A percentile compares a stretch with the other conserved stretches of the same genome.
Evolutionary conservation across 64 coral and sea anemone species (phyloP).

Genomic region (Cladopsammia gracilis): DNA sequence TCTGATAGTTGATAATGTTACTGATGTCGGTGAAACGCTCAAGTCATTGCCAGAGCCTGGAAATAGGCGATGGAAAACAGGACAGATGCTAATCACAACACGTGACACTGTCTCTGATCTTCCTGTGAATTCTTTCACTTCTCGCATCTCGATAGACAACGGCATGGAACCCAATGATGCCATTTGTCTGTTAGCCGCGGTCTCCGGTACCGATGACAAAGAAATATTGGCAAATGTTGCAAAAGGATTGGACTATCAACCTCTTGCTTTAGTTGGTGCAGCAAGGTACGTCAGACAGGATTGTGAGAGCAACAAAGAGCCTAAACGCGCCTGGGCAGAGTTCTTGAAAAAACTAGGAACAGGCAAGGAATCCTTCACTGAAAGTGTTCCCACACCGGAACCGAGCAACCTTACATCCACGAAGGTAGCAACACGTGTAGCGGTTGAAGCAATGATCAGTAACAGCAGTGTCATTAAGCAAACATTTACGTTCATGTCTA

Average conservation of each 20-base stretch:
- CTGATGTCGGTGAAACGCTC: neutral
- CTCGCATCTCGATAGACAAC: slow-evolving; percentile 12
- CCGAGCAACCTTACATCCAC: slow-evolving; percentile 39
- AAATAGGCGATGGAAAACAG: slow-evolving; percentile 28
- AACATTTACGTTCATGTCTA: slow-evolving; percentile 64
- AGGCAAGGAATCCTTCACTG: slow-evolving; percentile 57
- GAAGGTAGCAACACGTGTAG: slow-evolving; percentile 25
- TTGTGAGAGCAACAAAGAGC: neutral
- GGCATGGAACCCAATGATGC: slow-evolving; percentile 35
- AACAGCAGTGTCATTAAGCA: slow-evolving; percentile 36
- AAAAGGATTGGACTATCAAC: slow-evolving; percentile 50
- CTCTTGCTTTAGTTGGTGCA: slow-evolving; percentile 50
- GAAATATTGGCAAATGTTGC: neutral
- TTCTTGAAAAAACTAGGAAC: slow-evolving; percentile 52
- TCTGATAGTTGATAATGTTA: slow-evolving; percentile 38
- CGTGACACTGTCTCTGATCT: slow-evolving; percentile 26
- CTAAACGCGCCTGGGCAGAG: slow-evolving; percentile 12
- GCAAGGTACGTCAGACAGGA: slow-evolving; percentile 31
- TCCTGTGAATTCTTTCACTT: neutral
- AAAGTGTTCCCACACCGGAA: slow-evolving; percentile 16
- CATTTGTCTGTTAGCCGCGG: neutral
- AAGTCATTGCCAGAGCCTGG: neutral
- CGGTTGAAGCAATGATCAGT: slow-evolving; percentile 22
- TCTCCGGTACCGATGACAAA: slow-evolving; percentile 31
- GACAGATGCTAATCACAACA: slow-evolving; percentile 68